Evolutionary conservation across 2,888 invertebrate species (phyloP), one percentile per base, ranked within the genome.

Genomic region (Brachylomia viminalis): DNA sequence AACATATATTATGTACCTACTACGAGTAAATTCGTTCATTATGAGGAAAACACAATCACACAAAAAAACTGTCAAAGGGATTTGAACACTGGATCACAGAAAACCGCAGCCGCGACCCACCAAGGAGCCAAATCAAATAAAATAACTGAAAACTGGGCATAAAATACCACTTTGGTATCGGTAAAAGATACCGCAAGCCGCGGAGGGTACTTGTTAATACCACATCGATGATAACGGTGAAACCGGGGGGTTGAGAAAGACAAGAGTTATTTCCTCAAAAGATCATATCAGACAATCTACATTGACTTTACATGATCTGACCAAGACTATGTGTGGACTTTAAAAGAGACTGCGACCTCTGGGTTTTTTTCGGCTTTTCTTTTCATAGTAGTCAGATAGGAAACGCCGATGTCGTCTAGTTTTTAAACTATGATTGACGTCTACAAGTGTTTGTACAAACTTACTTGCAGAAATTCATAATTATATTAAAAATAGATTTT

Each of bases 221-320:
- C 80, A 56, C 61, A 47, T 80, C 70, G 66, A 76, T 80, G 70
- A 80, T 61, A 80, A 58, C 45, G 66, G 70, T 70, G 42, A 15
- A 64, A 23, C 54, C 17, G 5, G 70, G 70, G 61, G 52, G 67
- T 45, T 70, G 56, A 66, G 52, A 15, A 58, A 49, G 33, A 20
- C 42, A 61, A 38, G 8, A 17, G 38, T 52, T 72, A 73, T 62
- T 77, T n/a, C n/a, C n/a, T n/a, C n/a, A n/a, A n/a, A n/a, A n/a
- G n/a, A n/a, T n/a, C n/a, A n/a, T n/a, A n/a, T n/a, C n/a, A n/a
- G n/a, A n/a, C n/a, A n/a, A n/a, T n/a, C n/a, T n/a, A n/a, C n/a
- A n/a, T n/a, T n/a, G n/a, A n/a, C n/a, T n/a, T n/a, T n/a, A n/a
- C n/a, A n/a, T n/a, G n/a, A n/a, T n/a, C n/a, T n/a, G n/a, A n/a